These are phyloP conservation scores for Reticulitermes lucifugus DNA, from an alignment of 2,888 invertebrate genomes.

Conservation along the genomic window DNA sequence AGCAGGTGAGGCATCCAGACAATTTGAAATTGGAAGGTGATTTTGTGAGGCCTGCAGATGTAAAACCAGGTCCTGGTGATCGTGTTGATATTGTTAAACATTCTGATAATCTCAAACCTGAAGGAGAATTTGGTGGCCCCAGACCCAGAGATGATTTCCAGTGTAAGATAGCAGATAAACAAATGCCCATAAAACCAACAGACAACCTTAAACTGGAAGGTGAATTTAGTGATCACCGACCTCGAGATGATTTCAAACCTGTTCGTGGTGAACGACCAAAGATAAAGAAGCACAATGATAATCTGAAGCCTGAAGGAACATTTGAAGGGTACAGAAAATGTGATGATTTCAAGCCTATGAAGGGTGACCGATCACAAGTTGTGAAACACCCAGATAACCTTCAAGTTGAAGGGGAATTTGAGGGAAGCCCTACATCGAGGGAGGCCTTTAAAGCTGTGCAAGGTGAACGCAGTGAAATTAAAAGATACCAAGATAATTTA, in stretches of 20 bases:
- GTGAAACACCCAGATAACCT: conserved; percentile 66
- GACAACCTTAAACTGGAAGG: conserved; percentile 68
- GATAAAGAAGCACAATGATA: conserved; percentile 56
- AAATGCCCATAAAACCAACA: not conserved
- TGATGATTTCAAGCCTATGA: conserved; percentile 41
- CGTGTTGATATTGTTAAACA: conserved; percentile 57
- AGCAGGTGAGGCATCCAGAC: conserved; percentile 69
- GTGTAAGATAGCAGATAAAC: not conserved
- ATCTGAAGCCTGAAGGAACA: conserved; percentile 64
- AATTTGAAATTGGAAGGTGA: conserved; percentile 54
- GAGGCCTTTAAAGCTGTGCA: conserved; percentile 53
- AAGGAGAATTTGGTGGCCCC: conserved; percentile 54
- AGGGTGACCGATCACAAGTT: conserved; percentile 55
- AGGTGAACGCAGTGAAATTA: conserved; percentile 54
- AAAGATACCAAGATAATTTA: conserved; percentile 63
- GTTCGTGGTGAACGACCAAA: conserved; percentile 56
- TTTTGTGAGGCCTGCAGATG: conserved; percentile 67
- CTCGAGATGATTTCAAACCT: conserved; percentile 49
- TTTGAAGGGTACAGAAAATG: conserved; percentile 60
- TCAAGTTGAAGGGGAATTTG: conserved; percentile 62
- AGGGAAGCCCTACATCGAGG: conserved; percentile 48
- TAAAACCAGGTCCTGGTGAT: conserved; percentile 62
- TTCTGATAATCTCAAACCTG: conserved; percentile 55
- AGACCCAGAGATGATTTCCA: conserved; percentile 61
- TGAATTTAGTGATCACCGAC: conserved; percentile 60